Evolutionary conservation across 2,888 invertebrate genomes (phyloP).

Genomic region (Hirtodrosophila trivittata): DNA sequence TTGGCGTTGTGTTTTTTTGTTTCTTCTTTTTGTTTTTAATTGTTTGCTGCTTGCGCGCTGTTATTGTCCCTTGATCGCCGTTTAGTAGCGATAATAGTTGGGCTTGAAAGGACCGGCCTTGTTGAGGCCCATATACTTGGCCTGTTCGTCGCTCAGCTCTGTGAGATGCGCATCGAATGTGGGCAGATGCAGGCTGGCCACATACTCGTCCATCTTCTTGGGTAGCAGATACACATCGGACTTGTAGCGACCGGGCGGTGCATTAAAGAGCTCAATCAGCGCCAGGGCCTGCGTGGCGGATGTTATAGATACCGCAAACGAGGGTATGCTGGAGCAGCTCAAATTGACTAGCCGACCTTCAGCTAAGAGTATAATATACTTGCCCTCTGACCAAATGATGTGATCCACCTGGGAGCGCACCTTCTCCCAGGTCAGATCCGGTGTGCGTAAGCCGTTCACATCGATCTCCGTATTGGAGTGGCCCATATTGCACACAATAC

Average conservation of each 20-base stretch:
- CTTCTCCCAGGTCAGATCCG: conserved; percentile 98
- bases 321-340: conserved; percentile 98
- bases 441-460: conserved; percentile 95
- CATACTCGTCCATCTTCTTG: conserved; percentile 99
- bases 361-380: conserved; percentile 95
- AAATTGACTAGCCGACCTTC: conserved; percentile 98
- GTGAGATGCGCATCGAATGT: conserved; percentile 99
- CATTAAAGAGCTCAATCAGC: conserved; percentile 98
- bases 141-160: conserved; percentile 97
- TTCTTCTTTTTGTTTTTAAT: conserved; percentile 49
- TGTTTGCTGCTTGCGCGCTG: conserved; percentile 17
- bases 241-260: conserved; percentile 96
- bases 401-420: conserved; percentile 99
- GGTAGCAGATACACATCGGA: conserved; percentile 98
- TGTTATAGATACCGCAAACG: conserved; percentile 98
- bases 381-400: conserved; percentile 99
- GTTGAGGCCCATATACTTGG: conserved; percentile 97
- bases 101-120: conserved; percentile 99
- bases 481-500: conserved; percentile 98
- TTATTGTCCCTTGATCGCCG: conserved; percentile 57
- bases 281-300: conserved; percentile 98
- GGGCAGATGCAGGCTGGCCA: conserved; percentile 97
- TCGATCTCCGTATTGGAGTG: conserved; percentile 98
- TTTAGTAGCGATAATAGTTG: conserved; percentile 95
- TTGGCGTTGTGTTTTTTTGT: conserved; percentile 69